Conservation (phyloP, 2,797 vertebrate species). For the Tenualosa thibaudeaui region DNA sequence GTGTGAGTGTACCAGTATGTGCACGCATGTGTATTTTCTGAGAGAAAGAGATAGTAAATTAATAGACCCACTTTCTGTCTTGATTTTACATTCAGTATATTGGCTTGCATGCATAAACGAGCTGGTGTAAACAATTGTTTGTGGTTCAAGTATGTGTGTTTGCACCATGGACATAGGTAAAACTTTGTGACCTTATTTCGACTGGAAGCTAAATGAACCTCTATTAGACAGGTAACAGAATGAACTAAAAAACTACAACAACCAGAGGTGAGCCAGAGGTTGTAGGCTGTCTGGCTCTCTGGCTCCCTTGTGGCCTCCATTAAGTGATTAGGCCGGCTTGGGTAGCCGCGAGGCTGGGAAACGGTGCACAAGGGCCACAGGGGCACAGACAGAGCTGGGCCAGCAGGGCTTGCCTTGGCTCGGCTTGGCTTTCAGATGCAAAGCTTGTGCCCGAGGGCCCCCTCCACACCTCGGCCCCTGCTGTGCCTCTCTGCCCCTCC, state of each 20-base stretch:
- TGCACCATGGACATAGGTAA: background rate
- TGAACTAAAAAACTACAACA: background rate
- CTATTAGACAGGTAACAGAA: background rate
- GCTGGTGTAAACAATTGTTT: background rate
- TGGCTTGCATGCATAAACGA: background rate
- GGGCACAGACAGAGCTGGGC: background rate
- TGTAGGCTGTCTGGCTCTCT: background rate
- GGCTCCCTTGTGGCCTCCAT: background rate
- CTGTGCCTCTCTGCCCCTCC: background rate
- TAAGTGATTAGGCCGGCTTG: slow-evolving; percentile 10
- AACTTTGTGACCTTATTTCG: background rate
- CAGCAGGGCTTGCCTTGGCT: too few relatives aligned
- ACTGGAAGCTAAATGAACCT: background rate
- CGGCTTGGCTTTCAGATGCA: background rate
- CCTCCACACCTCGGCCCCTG: background rate
- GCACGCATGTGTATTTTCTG: background rate
- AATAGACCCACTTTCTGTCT: too few relatives aligned
- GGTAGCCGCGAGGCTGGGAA: background rate
- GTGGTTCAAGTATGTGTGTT: background rate
- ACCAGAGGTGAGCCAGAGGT: background rate
- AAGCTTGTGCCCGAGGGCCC: background rate
- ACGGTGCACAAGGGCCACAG: background rate
- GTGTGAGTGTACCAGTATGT: background rate
- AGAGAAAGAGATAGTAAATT: background rate
- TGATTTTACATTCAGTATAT: background rate